Conservation (phyloP, 2,888 invertebrate genomes). For the Craniophora ligustri region DNA sequence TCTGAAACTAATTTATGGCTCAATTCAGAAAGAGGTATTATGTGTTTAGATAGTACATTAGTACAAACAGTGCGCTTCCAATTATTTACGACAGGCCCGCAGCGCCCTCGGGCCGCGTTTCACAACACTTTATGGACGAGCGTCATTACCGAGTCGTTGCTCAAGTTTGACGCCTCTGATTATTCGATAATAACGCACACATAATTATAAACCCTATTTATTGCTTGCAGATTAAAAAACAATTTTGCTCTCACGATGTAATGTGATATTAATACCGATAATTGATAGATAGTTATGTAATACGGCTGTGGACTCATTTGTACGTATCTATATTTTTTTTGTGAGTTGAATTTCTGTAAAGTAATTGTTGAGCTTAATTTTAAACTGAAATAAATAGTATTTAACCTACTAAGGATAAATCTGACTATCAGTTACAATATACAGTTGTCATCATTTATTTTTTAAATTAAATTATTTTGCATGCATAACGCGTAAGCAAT, state of each 20-base stretch:
- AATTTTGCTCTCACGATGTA: constrained; percentile 45
- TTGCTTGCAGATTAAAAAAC: constrained; percentile 53
- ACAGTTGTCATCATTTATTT: too few relatives aligned
- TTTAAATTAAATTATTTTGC: too few relatives aligned
- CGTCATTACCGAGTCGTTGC: constrained; percentile 68
- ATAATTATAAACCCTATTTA: constrained; percentile 54
- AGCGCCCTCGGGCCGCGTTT: constrained; percentile 69
- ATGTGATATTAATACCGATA: constrained; percentile 47
- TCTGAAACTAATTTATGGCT: constrained; percentile 75
- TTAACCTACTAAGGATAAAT: too few relatives aligned
- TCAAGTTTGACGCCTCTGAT: constrained; percentile 69
- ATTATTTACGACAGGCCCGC: constrained; percentile 77
- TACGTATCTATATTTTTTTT: too few relatives aligned
- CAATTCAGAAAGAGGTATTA: constrained; percentile 78
- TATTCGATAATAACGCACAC: constrained; percentile 60
- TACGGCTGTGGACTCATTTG: not conserved
- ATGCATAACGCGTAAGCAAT: too few relatives aligned
- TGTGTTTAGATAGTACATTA: constrained; percentile 77
- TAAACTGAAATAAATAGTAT: too few relatives aligned
- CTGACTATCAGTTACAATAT: too few relatives aligned
- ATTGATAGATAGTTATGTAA: constrained; percentile 25
- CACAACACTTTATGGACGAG: constrained; percentile 70
- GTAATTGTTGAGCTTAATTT: too few relatives aligned
- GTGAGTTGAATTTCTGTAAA: not conserved
- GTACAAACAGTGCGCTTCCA: constrained; percentile 79